Base-by-base conservation (phyloP, 2,888 invertebrate species). In the Dione juno region DNA sequence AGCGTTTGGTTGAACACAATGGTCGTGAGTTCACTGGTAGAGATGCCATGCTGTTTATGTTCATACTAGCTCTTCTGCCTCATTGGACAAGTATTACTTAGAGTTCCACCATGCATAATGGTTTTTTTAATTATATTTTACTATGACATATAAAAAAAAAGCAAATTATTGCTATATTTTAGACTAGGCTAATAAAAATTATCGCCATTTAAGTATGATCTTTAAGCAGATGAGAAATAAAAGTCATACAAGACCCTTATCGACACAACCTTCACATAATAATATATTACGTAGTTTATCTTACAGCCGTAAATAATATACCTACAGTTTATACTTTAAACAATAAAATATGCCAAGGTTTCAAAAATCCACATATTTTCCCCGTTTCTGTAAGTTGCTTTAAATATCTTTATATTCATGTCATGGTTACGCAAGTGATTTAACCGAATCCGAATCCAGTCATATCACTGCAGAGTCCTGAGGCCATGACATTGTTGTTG, bases 401-500 rank as follows among this genome's bases (percentile, higher is more conserved):
- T 50, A 63, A 72, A 66, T 52, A 61, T 16, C 40, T 28, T 67
- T 28, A 52, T 28, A 66, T 58, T 54, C 52, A 41, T 58, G 71
- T 71, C 68, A 73, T 40, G 67, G 71, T 66, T 41, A 70, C 40
- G 14, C 40, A 13, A 70, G 58, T 71, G 67, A 71, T 69, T 72
- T 67, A 67, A 72, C 69, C 53, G 64, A 61, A 72, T 52, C 48
- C 69, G 66, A 57, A 72, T 52, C 48, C 71, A 66, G 57, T 71
- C 71, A 74, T 70, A 61, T 67, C 70, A n/a, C 8, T 41, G 45
- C 58, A 66, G 66, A 66, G 37, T 67, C 68, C 70, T 40, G 40
- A 59, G 76, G 68, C 79, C 81, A 72, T 81, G 80, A 78, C 79
- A 80, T 73, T 67, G 71, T 76, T 78, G 65, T 66, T 57, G 66